These are phyloP conservation scores for Aptenodytes forsteri DNA, from an alignment of 2,113 vertebrate genomes.

Conservation along the genomic window DNA sequence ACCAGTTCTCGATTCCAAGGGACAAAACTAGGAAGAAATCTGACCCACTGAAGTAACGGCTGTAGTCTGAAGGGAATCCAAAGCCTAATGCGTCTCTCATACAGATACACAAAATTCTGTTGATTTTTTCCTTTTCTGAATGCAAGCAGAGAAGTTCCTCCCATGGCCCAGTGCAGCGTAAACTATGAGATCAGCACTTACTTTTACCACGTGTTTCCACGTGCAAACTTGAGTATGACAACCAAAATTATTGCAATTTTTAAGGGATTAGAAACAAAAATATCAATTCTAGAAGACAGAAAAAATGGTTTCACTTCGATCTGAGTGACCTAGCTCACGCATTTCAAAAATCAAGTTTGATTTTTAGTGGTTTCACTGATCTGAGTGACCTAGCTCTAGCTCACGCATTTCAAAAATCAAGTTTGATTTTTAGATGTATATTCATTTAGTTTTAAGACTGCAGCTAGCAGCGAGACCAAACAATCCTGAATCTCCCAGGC, in stretches of 20 bases:
- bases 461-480: background rate
- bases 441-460: background rate
- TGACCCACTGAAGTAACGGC: background rate
- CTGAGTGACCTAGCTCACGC: accelerated
- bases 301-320: background rate
- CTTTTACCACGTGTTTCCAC: background rate
- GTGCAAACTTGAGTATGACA: background rate
- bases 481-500: background rate
- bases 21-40: background rate
- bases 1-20: background rate
- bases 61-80: background rate
- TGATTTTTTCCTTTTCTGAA: background rate
- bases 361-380: background rate
- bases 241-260: background rate
- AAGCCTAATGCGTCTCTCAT: background rate
- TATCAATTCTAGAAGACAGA: background rate
- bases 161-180: background rate
- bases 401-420: background rate
- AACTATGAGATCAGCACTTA: background rate
- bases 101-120: background rate
- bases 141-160: background rate
- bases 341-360: background rate
- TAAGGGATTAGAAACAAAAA: background rate
- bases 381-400: background rate
- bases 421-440: background rate